Conservation (phyloP, 2,113 vertebrate species). For the Lanius ludovicianus region DNA sequence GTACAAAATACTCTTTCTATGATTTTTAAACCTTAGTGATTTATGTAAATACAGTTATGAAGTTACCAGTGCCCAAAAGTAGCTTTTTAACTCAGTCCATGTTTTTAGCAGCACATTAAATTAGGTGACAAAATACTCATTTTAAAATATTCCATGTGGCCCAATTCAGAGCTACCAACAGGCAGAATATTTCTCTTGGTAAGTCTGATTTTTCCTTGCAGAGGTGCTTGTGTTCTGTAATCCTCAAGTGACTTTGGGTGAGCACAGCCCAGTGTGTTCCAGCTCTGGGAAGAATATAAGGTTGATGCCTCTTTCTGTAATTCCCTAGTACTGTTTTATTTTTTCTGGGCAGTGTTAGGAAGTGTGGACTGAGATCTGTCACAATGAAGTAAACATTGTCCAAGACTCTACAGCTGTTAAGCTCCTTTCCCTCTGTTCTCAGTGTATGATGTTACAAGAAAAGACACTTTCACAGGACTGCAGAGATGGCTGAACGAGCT, state of each 20-base stretch:
- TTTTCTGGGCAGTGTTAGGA: neutral
- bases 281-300: neutral
- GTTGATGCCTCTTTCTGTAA: neutral
- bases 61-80: neutral
- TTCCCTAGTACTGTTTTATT: neutral
- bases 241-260: neutral
- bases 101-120: neutral
- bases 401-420: neutral
- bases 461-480: slow-evolving; percentile 46
- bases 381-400: neutral
- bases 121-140: neutral
- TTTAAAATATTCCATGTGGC: neutral
- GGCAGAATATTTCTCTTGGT: neutral
- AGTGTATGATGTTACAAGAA: slow-evolving; percentile 70
- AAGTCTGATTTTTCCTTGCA: neutral
- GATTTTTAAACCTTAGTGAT: neutral
- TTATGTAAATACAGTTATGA: neutral
- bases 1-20: neutral
- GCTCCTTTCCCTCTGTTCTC: neutral
- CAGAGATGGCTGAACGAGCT: slow-evolving; percentile 55
- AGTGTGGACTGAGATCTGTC: neutral
- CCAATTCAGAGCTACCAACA: neutral
- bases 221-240: neutral
- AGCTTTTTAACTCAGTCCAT: neutral
- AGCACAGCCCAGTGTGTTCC: neutral